Evolutionary conservation across 1,140 invertebrate genomes (phyloP).

Genomic region (Metaphire vulgaris): DNA sequence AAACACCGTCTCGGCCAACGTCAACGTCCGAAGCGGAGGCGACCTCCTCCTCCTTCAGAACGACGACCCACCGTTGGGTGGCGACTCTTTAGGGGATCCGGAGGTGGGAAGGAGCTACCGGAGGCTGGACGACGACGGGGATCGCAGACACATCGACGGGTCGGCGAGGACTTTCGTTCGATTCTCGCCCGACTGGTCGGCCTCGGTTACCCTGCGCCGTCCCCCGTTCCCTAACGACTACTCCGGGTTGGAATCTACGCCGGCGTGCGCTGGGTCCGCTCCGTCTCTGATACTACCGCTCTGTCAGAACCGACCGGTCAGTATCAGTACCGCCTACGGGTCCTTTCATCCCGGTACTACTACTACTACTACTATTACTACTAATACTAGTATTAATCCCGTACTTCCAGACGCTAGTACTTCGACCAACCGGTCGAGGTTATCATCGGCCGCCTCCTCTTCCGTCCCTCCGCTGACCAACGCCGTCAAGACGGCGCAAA

Average conservation of each 20-base stretch:
- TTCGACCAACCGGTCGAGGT: too few species aligned
- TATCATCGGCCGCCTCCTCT: too few species aligned
- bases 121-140: not conserved
- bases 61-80: not conserved
- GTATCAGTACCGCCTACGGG: not conserved
- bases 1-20: not conserved
- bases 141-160: not conserved
- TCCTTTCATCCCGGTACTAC: not conserved
- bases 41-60: not conserved
- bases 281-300: not conserved
- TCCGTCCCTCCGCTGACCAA: too few species aligned
- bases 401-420: too few species aligned
- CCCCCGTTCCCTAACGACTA: not conserved
- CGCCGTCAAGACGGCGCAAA: too few species aligned
- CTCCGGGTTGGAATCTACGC: not conserved
- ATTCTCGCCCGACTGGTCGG: not conserved
- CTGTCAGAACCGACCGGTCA: not conserved
- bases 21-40: not conserved
- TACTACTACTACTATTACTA: too few species aligned
- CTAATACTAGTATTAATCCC: too few species aligned
- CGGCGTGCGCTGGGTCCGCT: not conserved
- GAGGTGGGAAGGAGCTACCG: not conserved
- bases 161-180: not conserved
- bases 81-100: not conserved
- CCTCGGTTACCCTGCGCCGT: not conserved